Percentiles rank a stretch among this genome's conserved stretches.
These are phyloP conservation scores for Nymphalis io DNA, from an alignment of 1,140 invertebrate genomes.

Conservation along the genomic window DNA sequence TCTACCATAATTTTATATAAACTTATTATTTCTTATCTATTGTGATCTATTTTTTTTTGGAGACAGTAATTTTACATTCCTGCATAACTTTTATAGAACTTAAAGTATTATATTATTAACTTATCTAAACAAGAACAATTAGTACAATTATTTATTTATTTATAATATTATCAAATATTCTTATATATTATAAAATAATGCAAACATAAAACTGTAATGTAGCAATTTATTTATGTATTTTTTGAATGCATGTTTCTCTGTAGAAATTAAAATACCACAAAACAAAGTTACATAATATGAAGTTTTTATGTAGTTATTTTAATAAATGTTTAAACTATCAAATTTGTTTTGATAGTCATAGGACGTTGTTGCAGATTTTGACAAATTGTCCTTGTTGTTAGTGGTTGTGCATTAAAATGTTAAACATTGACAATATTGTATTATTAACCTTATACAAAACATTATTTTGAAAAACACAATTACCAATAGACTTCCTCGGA, in stretches of 20 bases:
- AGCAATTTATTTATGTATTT: background rate
- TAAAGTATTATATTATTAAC: constrained; percentile 10
- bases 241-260: background rate
- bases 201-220: no score
- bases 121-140: background rate
- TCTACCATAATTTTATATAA: background rate
- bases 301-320: background rate
- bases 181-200: background rate
- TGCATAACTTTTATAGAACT: constrained; percentile 2
- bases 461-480: background rate
- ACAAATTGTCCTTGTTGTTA: constrained; percentile 14
- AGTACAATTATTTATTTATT: background rate
- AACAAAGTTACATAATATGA: background rate
- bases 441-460: background rate
- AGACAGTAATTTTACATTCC: constrained; percentile 6
- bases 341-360: background rate
- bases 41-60: constrained; percentile 2
- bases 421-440: constrained; percentile 12
- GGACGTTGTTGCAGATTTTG: constrained; percentile 14
- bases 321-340: background rate
- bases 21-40: background rate
- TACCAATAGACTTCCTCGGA: no score
- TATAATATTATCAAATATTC: background rate
- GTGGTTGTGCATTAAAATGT: constrained; percentile 27
- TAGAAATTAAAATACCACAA: background rate